Conservation (phyloP, 2,888 invertebrate genomes). For the Drosophila falleni region DNA sequence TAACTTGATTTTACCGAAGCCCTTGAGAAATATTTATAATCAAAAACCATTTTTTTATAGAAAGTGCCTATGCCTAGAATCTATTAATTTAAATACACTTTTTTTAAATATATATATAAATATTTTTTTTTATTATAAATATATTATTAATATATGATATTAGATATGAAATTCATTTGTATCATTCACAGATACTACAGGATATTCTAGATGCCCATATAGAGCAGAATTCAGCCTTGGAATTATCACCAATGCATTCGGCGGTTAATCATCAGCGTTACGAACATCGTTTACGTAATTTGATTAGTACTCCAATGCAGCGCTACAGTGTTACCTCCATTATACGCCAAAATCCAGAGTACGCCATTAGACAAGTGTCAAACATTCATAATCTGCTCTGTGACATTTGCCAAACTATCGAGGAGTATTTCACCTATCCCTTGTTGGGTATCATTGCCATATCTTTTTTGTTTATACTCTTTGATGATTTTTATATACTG, state of each 20-base stretch:
- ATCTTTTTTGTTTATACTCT: conserved; percentile 83
- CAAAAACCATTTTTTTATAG: too few relatives aligned
- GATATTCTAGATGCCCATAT: conserved; percentile 80
- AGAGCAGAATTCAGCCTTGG: conserved; percentile 72
- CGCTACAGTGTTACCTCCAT: conserved; percentile 81
- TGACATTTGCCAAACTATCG: conserved; percentile 82
- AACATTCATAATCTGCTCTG: conserved; percentile 83
- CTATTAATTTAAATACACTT: too few relatives aligned
- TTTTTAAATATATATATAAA: neutral
- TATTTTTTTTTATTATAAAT: neutral
- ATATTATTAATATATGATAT: too few relatives aligned
- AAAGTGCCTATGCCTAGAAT: too few relatives aligned
- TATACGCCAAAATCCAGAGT: conserved; percentile 79
- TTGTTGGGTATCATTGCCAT: conserved; percentile 83
- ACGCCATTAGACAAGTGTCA: conserved; percentile 80
- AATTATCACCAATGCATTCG: conserved; percentile 81
- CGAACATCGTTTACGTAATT: conserved; percentile 51
- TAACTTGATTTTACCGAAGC: neutral
- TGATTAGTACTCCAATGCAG: conserved; percentile 65
- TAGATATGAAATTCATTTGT: neutral
- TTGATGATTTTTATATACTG: conserved; percentile 83
- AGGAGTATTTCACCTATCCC: conserved; percentile 84
- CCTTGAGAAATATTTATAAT: neutral
- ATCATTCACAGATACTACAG: conserved; percentile 72
- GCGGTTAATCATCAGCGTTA: conserved; percentile 64